phyloP scores from a whole-genome alignment of 2,113 vertebrate species.

The Pavo muticus region DNA sequence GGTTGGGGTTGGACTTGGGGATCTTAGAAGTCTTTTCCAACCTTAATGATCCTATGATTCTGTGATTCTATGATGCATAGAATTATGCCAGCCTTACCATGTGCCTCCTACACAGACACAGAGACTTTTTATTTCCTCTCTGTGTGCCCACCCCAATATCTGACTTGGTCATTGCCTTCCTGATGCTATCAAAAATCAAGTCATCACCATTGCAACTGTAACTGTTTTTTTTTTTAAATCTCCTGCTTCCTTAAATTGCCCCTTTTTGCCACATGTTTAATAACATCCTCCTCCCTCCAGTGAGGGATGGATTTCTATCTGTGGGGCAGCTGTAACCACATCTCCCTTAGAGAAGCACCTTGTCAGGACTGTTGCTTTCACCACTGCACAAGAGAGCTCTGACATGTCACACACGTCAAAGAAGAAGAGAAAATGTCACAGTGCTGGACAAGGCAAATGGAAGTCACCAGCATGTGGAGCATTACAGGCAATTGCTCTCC shows the following conservation, averaged over 20 bases:
- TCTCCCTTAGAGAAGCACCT: not conserved
- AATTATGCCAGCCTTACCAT: not conserved
- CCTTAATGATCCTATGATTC: no score
- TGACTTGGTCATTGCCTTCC: not conserved
- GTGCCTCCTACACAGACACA: not conserved
- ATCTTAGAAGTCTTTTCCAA: no score
- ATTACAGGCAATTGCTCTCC: not conserved
- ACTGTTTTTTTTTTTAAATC: not conserved
- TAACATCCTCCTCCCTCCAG: not conserved
- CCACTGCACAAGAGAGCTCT: not conserved
- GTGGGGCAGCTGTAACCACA: not conserved
- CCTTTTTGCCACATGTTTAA: not conserved
- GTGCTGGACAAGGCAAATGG: not conserved
- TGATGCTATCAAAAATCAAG: not conserved
- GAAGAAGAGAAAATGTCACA: not conserved
- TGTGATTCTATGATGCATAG: no score
- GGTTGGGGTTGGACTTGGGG: no score
- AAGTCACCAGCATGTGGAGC: not conserved
- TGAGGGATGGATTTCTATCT: not conserved
- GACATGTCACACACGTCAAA: accelerated
- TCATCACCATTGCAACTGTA: not conserved
- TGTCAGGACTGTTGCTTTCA: not conserved
- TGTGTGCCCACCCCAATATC: not conserved
- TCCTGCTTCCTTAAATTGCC: not conserved
- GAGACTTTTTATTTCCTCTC: not conserved